These are phyloP conservation scores for Ylistrum balloti DNA, from an alignment of 1,140 invertebrate species.

Conservation along the genomic window DNA sequence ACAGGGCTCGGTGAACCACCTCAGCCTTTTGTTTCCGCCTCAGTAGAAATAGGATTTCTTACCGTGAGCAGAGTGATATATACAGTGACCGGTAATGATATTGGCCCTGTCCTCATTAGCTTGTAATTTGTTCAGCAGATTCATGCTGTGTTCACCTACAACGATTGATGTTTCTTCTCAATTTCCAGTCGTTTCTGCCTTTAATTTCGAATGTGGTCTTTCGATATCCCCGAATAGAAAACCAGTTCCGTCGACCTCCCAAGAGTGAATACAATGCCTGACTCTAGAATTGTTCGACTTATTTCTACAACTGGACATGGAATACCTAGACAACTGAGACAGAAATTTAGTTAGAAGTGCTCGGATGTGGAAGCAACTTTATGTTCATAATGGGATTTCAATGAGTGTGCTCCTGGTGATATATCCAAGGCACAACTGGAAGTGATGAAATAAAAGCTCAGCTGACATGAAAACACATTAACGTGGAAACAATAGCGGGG, in stretches of 20 bases:
- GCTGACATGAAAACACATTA: slow-evolving; percentile 18
- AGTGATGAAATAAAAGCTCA: background rate
- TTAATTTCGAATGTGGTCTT: slow-evolving; percentile 6
- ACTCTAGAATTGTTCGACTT: background rate
- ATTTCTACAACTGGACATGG: slow-evolving; percentile 19
- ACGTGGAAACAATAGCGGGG: background rate
- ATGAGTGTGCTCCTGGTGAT: background rate
- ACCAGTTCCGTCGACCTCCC: slow-evolving; percentile 10
- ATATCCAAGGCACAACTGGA: background rate
- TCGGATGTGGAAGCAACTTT: background rate
- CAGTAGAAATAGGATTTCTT: background rate
- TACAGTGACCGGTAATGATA: slow-evolving; percentile 27
- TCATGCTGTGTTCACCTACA: slow-evolving; percentile 4
- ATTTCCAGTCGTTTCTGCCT: background rate
- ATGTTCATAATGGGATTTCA: slow-evolving; percentile 26
- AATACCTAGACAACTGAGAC: background rate
- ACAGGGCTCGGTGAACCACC: background rate
- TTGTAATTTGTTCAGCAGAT: slow-evolving; percentile 33
- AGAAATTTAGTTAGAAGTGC: background rate
- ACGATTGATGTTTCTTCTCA: slow-evolving; percentile 8
- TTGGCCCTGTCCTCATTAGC: slow-evolving; percentile 16
- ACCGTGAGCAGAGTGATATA: background rate
- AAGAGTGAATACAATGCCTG: background rate
- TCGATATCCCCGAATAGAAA: background rate
- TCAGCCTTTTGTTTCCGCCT: background rate